phyloP scores from a whole-genome alignment of 2,113 vertebrate species.

The Tachysurus fulvidraco region DNA sequence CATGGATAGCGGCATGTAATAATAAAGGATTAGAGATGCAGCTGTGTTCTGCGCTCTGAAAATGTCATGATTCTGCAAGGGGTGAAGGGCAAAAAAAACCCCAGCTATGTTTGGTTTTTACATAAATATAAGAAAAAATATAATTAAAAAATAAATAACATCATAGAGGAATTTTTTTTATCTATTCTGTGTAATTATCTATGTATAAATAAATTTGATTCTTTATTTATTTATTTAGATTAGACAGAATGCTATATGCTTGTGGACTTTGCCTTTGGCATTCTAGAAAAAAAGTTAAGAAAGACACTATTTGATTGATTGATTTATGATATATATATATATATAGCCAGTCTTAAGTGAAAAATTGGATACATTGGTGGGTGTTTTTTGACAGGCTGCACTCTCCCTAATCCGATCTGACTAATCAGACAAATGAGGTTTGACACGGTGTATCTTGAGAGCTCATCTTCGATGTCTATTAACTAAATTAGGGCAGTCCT shows the following conservation, averaged over 20 bases:
- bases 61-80: background rate
- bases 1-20: background rate
- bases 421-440: background rate
- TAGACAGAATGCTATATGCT: background rate
- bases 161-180: background rate
- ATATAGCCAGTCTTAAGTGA: background rate
- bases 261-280: background rate
- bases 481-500: background rate
- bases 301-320: background rate
- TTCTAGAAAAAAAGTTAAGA: background rate
- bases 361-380: background rate
- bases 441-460: background rate
- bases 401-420: background rate
- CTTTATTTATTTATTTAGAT: background rate
- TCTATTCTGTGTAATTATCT: background rate
- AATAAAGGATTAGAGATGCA: conserved; percentile 18
- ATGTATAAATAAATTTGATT: background rate
- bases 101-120: background rate
- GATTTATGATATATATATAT: background rate
- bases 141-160: background rate
- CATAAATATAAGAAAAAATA: background rate
- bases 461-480: background rate
- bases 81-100: background rate
- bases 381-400: background rate
- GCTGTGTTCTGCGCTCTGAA: conserved; percentile 2